These are phyloP conservation scores for Sporophila hypoxantha DNA, from an alignment of 2,113 vertebrate species.

Conservation along the genomic window DNA sequence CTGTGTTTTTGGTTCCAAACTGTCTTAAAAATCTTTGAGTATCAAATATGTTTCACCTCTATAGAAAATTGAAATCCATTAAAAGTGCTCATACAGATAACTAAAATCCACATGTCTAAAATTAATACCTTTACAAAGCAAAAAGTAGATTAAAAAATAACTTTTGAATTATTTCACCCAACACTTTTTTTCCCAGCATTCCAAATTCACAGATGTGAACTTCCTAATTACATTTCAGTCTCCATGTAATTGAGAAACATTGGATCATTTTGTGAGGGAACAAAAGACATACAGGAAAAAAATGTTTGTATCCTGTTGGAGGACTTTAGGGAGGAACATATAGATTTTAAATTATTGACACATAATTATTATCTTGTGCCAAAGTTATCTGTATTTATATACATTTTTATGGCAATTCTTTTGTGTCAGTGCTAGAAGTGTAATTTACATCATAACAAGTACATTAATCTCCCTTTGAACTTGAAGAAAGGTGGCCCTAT, in stretches of 20 bases:
- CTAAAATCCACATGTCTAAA: neutral
- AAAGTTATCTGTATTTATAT: neutral
- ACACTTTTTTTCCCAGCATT: neutral
- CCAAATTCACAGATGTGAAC: neutral
- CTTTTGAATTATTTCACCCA: neutral
- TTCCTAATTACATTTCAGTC: neutral
- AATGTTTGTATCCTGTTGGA: neutral
- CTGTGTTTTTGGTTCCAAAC: rapidly evolving
- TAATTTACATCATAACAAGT: neutral
- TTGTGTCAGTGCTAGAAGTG: neutral
- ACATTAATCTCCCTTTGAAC: neutral
- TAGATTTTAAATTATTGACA: neutral
- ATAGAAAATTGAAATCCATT: neutral
- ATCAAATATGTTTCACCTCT: neutral
- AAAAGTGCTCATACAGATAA: neutral
- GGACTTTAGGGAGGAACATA: neutral
- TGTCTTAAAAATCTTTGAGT: neutral
- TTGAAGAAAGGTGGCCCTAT: neutral
- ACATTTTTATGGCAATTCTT: neutral
- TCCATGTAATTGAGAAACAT: neutral
- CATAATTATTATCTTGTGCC: neutral
- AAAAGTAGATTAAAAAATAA: neutral
- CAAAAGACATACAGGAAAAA: neutral
- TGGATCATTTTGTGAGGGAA: neutral
- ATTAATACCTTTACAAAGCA: neutral